Evolutionary conservation across 2,113 vertebrate species (phyloP).

Genomic region (Pholis gunnellus): DNA sequence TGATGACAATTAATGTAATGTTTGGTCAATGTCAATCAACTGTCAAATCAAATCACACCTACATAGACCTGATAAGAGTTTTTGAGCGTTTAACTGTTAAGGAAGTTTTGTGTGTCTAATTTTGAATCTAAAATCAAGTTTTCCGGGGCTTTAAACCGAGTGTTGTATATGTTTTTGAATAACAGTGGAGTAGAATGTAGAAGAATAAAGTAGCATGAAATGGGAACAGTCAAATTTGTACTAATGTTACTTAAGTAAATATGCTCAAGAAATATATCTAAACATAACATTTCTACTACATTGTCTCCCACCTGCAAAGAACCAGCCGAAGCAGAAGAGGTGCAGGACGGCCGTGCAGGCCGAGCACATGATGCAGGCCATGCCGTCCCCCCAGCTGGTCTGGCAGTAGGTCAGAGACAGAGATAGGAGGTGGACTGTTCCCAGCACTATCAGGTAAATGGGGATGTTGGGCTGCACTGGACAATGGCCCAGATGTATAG

Average conservation of each 20-base stretch:
- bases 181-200: not conserved
- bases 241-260: not conserved
- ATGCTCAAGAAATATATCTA: not conserved
- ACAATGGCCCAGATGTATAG: slow-evolving; percentile 43
- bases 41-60: not conserved
- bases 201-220: not conserved
- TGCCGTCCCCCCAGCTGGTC: not conserved
- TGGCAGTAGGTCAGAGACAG: slow-evolving; percentile 59
- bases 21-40: not conserved
- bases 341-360: slow-evolving; percentile 18
- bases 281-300: not conserved
- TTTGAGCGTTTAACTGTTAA: not conserved
- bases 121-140: not conserved
- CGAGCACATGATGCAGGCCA: not conserved
- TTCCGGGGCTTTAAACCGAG: not conserved
- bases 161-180: not conserved
- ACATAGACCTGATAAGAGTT: not conserved
- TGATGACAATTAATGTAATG: not conserved
- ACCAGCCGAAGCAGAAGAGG: slow-evolving; percentile 68
- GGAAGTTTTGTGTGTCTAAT: not conserved
- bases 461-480: slow-evolving; percentile 66
- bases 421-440: slow-evolving; percentile 47
- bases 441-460: slow-evolving; percentile 73
- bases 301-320: slow-evolving; percentile 70
- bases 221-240: not conserved